Evolutionary conservation across 2,113 vertebrate genomes (phyloP).

Genomic region (Zosterops japonicus): DNA sequence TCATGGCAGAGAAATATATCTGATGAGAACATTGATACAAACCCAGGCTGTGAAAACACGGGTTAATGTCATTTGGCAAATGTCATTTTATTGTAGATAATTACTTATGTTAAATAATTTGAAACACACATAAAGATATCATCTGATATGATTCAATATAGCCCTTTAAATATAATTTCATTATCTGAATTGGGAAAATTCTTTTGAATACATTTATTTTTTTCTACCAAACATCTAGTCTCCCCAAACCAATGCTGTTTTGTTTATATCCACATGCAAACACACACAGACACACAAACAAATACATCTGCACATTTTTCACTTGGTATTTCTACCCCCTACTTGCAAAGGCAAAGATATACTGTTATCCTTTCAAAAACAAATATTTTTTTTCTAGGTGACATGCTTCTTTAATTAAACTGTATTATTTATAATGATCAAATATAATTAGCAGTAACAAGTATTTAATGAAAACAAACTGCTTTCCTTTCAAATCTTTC

Average conservation of each 20-base stretch:
- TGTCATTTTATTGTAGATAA: constrained; percentile 62
- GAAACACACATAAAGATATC: constrained; percentile 8
- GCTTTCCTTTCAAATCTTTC: constrained; percentile 64
- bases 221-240: not conserved
- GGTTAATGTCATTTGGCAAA: constrained; percentile 70
- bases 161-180: constrained; percentile 21
- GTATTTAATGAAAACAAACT: constrained; percentile 78
- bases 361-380: constrained; percentile 63
- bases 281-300: not conserved
- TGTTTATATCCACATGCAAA: not conserved
- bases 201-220: not conserved
- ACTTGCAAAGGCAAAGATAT: constrained; percentile 62
- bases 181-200: constrained; percentile 15
- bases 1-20: constrained; percentile 51
- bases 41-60: constrained; percentile 52
- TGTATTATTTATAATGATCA: constrained; percentile 72
- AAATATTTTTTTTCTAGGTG: constrained; percentile 67
- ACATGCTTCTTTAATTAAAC: constrained; percentile 74
- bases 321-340: not conserved
- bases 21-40: constrained; percentile 50
- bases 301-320: constrained; percentile 26
- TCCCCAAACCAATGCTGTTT: constrained; percentile 10
- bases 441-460: constrained; percentile 74
- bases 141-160: constrained; percentile 9
- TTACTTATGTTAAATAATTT: constrained; percentile 64